A percentile compares a stretch with the other conserved stretches of the same genome.
phyloP scores from a whole-genome alignment of 1,140 invertebrate species.

The Meteorus sp. region DNA sequence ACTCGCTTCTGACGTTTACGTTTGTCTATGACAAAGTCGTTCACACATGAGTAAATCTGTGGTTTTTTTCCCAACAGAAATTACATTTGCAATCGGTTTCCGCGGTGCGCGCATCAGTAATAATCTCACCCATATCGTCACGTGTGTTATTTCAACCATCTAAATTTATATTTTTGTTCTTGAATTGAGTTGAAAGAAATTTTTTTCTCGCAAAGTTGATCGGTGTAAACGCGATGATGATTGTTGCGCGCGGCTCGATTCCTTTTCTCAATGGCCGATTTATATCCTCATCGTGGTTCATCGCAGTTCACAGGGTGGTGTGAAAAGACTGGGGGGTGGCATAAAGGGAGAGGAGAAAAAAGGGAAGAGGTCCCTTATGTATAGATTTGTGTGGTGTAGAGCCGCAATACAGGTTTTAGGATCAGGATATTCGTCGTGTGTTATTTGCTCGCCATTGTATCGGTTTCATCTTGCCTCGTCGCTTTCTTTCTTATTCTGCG shows the following conservation, averaged over 20 bases:
- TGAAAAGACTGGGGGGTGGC: constrained; percentile 13
- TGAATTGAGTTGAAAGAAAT: too few species aligned
- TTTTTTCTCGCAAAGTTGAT: constrained; percentile 21
- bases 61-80: too few species aligned
- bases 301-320: constrained; percentile 14
- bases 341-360: too few species aligned
- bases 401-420: constrained; percentile 33
- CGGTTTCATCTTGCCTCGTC: constrained; percentile 25
- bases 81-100: too few species aligned
- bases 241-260: neutral
- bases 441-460: constrained; percentile 32
- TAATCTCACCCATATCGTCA: too few species aligned
- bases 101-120: too few species aligned
- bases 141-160: too few species aligned
- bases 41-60: too few species aligned
- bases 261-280: neutral
- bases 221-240: constrained; percentile 19
- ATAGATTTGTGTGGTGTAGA: constrained; percentile 29
- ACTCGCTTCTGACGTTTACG: too few species aligned
- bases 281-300: neutral
- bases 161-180: too few species aligned
- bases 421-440: constrained; percentile 25
- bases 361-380: constrained; percentile 8
- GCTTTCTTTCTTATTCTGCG: neutral
- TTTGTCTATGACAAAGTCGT: too few species aligned